Conservation (phyloP, 2,113 vertebrate species). For the Lontra canadensis region DNA sequence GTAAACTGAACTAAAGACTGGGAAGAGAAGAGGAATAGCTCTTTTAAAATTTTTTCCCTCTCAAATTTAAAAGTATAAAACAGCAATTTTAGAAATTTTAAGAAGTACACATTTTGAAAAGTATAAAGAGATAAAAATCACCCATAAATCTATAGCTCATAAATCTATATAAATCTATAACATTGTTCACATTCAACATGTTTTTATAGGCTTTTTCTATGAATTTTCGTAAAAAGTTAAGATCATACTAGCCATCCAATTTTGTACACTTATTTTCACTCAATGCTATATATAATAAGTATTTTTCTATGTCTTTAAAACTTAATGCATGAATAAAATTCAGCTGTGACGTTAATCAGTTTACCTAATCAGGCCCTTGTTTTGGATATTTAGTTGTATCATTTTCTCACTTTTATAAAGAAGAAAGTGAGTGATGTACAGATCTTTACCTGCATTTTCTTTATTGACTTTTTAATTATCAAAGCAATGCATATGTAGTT, state of each 20-base stretch:
- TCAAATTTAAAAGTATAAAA: neutral
- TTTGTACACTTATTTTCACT: neutral
- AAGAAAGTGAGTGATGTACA: neutral
- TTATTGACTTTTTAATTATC: conserved; percentile 24
- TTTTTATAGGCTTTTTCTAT: neutral
- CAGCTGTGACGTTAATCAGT: neutral
- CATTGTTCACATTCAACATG: neutral
- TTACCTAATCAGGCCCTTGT: neutral
- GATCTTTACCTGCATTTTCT: neutral
- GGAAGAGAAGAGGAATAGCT: neutral
- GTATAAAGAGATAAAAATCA: neutral
- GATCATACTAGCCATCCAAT: neutral
- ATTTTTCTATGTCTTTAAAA: conserved; percentile 21
- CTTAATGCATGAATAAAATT: neutral
- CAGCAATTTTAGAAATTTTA: conserved; percentile 16
- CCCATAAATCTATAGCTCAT: neutral
- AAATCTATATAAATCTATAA: neutral
- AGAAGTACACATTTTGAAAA: conserved; percentile 31
- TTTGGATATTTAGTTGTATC: neutral
- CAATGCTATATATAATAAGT: neutral
- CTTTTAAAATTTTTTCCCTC: neutral
- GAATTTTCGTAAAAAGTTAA: neutral
- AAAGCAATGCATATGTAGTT: neutral
- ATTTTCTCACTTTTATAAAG: neutral
- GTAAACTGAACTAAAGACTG: neutral